These are phyloP conservation scores for Dermatemys mawii DNA, from an alignment of 2,113 vertebrate species.

Conservation along the genomic window DNA sequence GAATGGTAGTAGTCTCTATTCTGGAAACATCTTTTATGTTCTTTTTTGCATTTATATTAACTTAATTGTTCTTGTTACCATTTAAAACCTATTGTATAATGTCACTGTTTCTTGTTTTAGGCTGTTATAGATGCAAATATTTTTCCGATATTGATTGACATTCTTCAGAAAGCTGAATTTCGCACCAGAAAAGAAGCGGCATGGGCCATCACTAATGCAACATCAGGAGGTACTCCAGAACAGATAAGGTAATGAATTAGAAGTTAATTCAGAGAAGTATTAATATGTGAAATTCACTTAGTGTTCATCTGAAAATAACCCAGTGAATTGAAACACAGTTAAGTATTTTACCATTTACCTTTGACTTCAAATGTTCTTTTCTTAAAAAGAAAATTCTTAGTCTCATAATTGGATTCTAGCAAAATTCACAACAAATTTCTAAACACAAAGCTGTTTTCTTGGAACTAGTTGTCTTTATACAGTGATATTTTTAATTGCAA, in stretches of 20 bases:
- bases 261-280: neutral
- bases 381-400: neutral
- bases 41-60: neutral
- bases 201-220: constrained; percentile 91
- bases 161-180: constrained; percentile 94
- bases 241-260: constrained; percentile 83
- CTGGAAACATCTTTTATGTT: neutral
- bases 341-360: neutral
- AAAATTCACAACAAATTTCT: neutral
- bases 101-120: constrained; percentile 66
- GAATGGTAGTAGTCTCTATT: neutral
- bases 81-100: neutral
- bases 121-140: constrained; percentile 93
- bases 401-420: neutral
- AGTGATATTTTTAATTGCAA: neutral
- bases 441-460: neutral
- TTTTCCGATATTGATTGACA: constrained; percentile 92
- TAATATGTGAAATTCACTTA: neutral
- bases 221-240: constrained; percentile 88
- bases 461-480: neutral
- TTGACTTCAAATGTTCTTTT: neutral
- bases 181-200: constrained; percentile 93
- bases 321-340: neutral
- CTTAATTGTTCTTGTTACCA: neutral
- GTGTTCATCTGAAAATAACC: neutral